These are phyloP conservation scores for Atta texana DNA, from an alignment of 1,140 invertebrate species.

Conservation along the genomic window DNA sequence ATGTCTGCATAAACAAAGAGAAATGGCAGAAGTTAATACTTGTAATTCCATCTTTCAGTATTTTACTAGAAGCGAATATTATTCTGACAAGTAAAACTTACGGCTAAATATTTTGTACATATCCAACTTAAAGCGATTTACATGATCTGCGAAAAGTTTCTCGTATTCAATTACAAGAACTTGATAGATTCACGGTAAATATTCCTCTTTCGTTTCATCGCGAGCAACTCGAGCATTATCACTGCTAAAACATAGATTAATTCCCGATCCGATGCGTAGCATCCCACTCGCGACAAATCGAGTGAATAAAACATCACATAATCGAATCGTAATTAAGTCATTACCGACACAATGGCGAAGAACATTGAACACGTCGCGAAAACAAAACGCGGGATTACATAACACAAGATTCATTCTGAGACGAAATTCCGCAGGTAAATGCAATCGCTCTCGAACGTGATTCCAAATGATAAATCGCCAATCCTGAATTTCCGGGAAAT, in stretches of 20 bases:
- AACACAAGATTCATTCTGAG: not conserved
- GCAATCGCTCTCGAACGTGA: not conserved
- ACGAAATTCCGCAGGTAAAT: not conserved
- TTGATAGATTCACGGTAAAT: not conserved
- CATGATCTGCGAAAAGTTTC: conserved; percentile 1
- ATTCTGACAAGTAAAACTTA: not conserved
- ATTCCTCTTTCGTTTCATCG: not conserved
- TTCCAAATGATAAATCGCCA: not conserved
- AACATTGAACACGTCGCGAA: conserved; percentile 48
- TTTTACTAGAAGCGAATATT: conserved; percentile 15
- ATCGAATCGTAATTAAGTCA: conserved; percentile 72
- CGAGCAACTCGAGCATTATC: conserved; percentile 21
- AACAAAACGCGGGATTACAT: conserved; percentile 29
- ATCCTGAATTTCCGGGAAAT: conserved; percentile 14
- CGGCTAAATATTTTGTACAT: not conserved
- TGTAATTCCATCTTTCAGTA: not conserved
- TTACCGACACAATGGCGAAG: conserved; percentile 55
- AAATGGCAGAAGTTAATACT: not conserved
- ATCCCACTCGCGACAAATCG: conserved; percentile 40
- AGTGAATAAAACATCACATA: conserved; percentile 65
- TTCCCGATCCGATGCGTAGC: conserved; percentile 19
- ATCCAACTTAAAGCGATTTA: conserved; percentile 22
- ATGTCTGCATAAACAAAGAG: not conserved
- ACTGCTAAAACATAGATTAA: conserved; percentile 55
- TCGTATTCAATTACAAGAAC: not conserved